Evolutionary conservation across 2,797 vertebrate species (phyloP).

Genomic region (Tenualosa ilisha): DNA sequence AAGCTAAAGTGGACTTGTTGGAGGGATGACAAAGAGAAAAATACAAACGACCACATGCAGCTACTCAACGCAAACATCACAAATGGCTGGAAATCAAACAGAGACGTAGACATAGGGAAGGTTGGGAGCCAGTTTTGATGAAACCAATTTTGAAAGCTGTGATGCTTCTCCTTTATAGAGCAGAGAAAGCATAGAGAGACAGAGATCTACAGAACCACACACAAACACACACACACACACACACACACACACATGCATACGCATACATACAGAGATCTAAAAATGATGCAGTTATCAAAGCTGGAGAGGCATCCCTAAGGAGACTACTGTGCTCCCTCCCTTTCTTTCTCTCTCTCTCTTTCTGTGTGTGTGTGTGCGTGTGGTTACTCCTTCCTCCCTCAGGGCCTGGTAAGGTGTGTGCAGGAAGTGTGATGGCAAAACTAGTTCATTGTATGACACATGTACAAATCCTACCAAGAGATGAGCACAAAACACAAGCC

Average conservation of each 20-base stretch:
- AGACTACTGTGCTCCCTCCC: slow-evolving; percentile 16
- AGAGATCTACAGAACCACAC: slow-evolving; percentile 51
- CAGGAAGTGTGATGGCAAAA: slow-evolving; percentile 20
- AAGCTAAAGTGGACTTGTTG: slow-evolving; percentile 33
- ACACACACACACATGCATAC: neutral
- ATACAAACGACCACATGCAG: slow-evolving; percentile 34
- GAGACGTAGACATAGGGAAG: slow-evolving; percentile 33
- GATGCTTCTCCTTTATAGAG: slow-evolving; percentile 35
- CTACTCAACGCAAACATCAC: slow-evolving; percentile 19
- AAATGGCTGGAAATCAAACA: slow-evolving; percentile 37
- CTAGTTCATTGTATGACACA: slow-evolving; percentile 15
- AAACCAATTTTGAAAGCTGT: slow-evolving; percentile 37
- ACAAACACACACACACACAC: neutral
- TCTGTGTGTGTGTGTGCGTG: slow-evolving; percentile 2
- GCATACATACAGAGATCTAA: slow-evolving; percentile 9
- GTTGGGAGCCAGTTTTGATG: slow-evolving; percentile 26
- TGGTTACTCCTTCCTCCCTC: neutral
- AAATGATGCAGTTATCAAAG: slow-evolving; percentile 53
- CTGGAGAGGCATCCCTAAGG: slow-evolving; percentile 39
- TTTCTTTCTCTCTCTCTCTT: neutral
- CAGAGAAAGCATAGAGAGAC: slow-evolving; percentile 54
- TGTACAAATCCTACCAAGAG: neutral
- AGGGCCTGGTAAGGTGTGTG: slow-evolving; percentile 12
- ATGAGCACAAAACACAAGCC: neutral
- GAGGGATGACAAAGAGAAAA: slow-evolving; percentile 1